A percentile compares a stretch with the other conserved stretches of the same genome.
Conservation (phyloP, 2,888 invertebrate genomes). For the Trachelus iudaicus region DNA sequence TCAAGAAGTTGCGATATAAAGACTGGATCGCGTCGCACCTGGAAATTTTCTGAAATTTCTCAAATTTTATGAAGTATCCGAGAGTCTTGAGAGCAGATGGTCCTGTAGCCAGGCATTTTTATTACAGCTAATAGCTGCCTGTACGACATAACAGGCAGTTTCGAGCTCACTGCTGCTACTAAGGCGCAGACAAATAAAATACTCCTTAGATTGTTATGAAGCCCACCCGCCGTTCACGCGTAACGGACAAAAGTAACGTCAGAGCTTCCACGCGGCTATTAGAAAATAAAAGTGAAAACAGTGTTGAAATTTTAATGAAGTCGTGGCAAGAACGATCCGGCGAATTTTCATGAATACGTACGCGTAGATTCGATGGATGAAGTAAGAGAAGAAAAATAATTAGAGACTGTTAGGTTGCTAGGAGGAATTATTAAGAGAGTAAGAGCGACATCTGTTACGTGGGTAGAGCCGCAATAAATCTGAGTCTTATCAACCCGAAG, state of each 20-base stretch:
- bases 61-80: too few species aligned
- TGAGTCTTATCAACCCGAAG: constrained; percentile 22
- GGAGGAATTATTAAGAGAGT: background rate
- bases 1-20: background rate
- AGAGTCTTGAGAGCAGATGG: too few species aligned
- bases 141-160: constrained; percentile 33
- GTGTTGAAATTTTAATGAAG: too few species aligned
- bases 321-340: too few species aligned
- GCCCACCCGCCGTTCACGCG: constrained; percentile 24
- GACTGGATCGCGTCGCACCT: background rate
- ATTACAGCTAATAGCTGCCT: background rate
- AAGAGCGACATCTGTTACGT: background rate
- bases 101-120: background rate
- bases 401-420: too few species aligned
- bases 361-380: too few species aligned
- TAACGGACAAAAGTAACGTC: too few species aligned
- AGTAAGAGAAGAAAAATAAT: too few species aligned
- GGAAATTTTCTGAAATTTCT: too few species aligned
- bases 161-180: constrained; percentile 26
- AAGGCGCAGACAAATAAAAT: constrained; percentile 31
- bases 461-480: constrained; percentile 19
- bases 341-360: too few species aligned
- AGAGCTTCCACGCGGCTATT: constrained; percentile 22
- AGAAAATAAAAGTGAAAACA: background rate
- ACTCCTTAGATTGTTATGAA: constrained; percentile 36